phyloP scores from a whole-genome alignment of 1,140 invertebrate species.

The Zaprionus vittiger region DNA sequence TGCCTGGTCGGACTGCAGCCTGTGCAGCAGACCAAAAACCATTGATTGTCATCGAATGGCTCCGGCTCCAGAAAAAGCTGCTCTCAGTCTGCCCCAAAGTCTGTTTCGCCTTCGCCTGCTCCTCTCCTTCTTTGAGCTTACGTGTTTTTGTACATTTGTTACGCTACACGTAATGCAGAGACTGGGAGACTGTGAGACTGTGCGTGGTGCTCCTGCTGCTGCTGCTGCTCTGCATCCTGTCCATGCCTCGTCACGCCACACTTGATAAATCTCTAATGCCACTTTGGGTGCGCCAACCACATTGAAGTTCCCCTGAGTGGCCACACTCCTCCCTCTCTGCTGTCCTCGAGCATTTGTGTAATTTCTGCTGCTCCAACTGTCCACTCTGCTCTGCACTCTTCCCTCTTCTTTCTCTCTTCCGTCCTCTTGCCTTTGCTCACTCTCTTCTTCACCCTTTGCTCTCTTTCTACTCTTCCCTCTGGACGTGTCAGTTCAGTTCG shows the following conservation, averaged over 20 bases:
- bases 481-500: conserved; percentile 39
- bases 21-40: conserved; percentile 83
- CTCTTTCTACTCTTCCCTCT: neutral
- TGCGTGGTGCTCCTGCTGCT: conserved; percentile 6
- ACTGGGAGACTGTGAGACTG: conserved; percentile 27
- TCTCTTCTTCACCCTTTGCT: conserved; percentile 59
- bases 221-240: conserved; percentile 42
- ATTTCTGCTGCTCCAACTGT: conserved; percentile 64
- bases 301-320: conserved; percentile 51
- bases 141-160: conserved; percentile 82
- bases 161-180: conserved; percentile 81
- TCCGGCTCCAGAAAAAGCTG: conserved; percentile 50
- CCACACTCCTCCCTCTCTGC: conserved; percentile 7
- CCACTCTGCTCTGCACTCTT: conserved; percentile 2
- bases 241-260: conserved; percentile 80
- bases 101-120: conserved; percentile 45
- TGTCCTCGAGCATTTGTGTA: conserved; percentile 62
- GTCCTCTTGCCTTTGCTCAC: conserved; percentile 59
- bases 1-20: conserved; percentile 1
- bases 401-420: neutral
- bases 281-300: conserved; percentile 78
- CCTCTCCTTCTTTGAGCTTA: conserved; percentile 50
- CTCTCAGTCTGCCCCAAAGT: conserved; percentile 29
- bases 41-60: conserved; percentile 83
- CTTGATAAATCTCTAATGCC: conserved; percentile 82